Evolutionary conservation across 2,888 invertebrate species (phyloP), one percentile per base, ranked within the genome.

Genomic region (Rambutsinella grinnellia): DNA sequence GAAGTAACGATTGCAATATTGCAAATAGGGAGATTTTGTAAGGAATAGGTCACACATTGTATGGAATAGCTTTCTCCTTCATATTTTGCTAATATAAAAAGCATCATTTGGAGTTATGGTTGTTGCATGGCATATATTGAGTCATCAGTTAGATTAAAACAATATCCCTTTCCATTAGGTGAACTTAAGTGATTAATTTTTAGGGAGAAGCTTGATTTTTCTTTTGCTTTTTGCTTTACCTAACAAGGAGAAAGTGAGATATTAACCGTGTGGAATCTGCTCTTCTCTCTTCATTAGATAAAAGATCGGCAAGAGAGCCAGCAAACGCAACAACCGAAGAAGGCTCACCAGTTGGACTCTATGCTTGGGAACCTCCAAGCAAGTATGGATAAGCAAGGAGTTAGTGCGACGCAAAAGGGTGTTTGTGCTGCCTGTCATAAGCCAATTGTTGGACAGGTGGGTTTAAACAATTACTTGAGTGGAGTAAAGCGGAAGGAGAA

Each of bases 381-480:
- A 87, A 97, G 98, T 90, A 97, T 99, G 97, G 96, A 94, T 89
- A 94, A 96, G 87, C 99, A 99, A 90, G 99, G 99, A 88, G 96
- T 99, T 81, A 97, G 94, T 87, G 98, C 98, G 81, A 96, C 97
- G 85, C 97, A 99, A 87, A 99, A 99, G 90, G 99, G 99, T 85
- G 97, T 97, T 90, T 99, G 99, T 92, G 96, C 92, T 87, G 97
- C 97, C 84, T 99, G 99, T 90, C 95, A 96, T 88, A 99, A 99
- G 86, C 97, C 99, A 82, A 99, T 99, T 88, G 97, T 99, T 78
- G 99, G 99, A 84, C 97, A 98, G 92, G 90, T 90, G 83, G 76
- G 67, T 60, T 54, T 5, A 54, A 15, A 26, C 2, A 36, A 36
- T 58, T 58, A n/a, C 3, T 19, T 63, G 27, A n/a, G 47, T 44